Base-by-base conservation (phyloP, 2,797 vertebrate genomes). In the Falco concolor region DNA sequence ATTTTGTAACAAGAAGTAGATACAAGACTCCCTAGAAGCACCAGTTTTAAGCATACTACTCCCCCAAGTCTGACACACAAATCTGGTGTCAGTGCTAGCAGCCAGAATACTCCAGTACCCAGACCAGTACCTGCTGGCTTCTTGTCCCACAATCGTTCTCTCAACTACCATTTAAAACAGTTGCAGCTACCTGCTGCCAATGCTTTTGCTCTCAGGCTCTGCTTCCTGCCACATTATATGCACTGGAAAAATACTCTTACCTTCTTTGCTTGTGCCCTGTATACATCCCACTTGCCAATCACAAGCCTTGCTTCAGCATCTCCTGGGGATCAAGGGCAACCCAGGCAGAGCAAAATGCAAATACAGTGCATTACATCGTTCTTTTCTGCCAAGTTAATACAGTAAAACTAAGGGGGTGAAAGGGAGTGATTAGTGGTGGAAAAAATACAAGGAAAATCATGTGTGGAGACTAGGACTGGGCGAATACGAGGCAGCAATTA, bases 321-420 rank as follows among this genome's bases (percentile, higher is more conserved):
- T 75, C 42, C 30, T 9, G 17, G 13, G 28, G 32, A 63, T 8
- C 5, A 1, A 21, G 13, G 9, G 52, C 36, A 75, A 40, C 2
- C 8, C 25, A 44, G 20, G n/a, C 27, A 8, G 3, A 76, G 49
- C 8, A 34, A 44, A 80, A 73, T 0, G 1, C 25, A 32, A 38
- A 28, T 7, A 12, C 0, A 1, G 14, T 5, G 8, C 0, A 0
- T 32, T 74, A n/a, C 28, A 6, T 12, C 19, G 2, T 8, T 10
- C 2, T 12, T 50, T 27, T n/a, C 42, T 67, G 54, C 7, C 27
- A 52, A 50, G 25, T n/a, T 34, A 13, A 3, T 6, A 25, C 11
- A 75, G 44, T 27, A 24, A 54, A 30, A 50, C 7, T 6, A 84
- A 60, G 34, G 47, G 21, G 13, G 42, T 17, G 42, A 16, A 18